phyloP scores from a whole-genome alignment of 2,797 vertebrate species.

The Arnoldichthys spilopterus region DNA sequence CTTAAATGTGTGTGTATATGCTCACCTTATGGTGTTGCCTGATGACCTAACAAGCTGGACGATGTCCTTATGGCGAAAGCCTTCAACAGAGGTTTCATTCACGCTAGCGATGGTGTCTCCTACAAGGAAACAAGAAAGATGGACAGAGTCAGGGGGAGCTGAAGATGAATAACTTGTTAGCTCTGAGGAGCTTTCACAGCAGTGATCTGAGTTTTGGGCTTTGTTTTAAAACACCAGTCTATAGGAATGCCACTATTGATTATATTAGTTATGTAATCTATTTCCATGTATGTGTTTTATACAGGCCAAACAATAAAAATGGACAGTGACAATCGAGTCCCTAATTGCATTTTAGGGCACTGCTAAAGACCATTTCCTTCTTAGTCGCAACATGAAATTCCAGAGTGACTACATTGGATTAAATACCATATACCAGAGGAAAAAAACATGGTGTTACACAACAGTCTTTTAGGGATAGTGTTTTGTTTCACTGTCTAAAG shows the following conservation, averaged over 20 bases:
- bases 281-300: no score
- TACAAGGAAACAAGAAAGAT: slow-evolving; percentile 57
- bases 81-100: slow-evolving; percentile 88
- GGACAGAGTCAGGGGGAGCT: slow-evolving; percentile 1
- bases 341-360: no score
- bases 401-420: no score
- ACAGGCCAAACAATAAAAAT: no score
- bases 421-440: no score
- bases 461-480: no score
- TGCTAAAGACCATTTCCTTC: no score
- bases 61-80: slow-evolving; percentile 90
- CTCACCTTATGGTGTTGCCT: slow-evolving; percentile 86
- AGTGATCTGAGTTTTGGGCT: not conserved
- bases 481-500: no score
- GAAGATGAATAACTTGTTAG: not conserved
- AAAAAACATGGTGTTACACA: no score
- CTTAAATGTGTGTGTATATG: not conserved
- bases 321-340: no score
- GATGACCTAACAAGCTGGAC: slow-evolving; percentile 93
- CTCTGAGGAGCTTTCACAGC: not conserved
- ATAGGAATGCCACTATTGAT: not conserved
- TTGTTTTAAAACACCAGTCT: not conserved
- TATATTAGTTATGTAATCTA: not conserved
- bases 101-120: slow-evolving; percentile 95
- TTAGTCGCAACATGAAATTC: no score